These are phyloP conservation scores for Harmothoe impar DNA, from an alignment of 2,888 invertebrate genomes.

Conservation along the genomic window DNA sequence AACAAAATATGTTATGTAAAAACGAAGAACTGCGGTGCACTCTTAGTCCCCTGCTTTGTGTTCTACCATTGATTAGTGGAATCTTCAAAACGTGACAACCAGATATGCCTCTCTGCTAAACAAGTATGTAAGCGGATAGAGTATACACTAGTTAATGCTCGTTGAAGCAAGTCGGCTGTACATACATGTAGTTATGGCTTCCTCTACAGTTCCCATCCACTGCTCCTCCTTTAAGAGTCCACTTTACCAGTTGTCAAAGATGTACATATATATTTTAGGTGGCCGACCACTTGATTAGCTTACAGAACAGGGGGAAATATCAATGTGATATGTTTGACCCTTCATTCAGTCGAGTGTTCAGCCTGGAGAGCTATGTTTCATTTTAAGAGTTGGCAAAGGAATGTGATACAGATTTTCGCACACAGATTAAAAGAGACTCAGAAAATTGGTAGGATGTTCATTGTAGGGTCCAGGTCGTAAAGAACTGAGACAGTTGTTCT, in stretches of 20 bases:
- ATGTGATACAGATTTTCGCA: not conserved
- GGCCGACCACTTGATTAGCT: not conserved
- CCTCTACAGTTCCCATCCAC: not conserved
- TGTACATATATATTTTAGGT: not conserved
- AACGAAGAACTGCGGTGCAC: no score
- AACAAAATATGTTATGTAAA: no score
- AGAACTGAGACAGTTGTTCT: not conserved
- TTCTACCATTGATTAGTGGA: no score
- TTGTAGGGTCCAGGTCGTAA: not conserved
- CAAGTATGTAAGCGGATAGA: no score
- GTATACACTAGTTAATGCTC: no score
- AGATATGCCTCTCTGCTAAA: no score
- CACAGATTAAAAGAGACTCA: not conserved
- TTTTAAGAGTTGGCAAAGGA: not conserved
- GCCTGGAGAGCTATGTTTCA: not conserved
- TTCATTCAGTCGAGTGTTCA: not conserved
- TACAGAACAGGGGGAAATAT: not conserved
- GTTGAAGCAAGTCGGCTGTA: no score
- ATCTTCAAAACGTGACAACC: no score
- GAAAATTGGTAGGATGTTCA: conserved; percentile 47
- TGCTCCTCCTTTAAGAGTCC: not conserved
- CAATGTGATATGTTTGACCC: not conserved
- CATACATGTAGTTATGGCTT: not conserved
- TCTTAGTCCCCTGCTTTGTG: no score
- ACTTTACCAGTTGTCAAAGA: not conserved